Evolutionary conservation across 2,888 invertebrate genomes (phyloP), one percentile per base, ranked within the genome.

Genomic region (Ectobius pallidus): DNA sequence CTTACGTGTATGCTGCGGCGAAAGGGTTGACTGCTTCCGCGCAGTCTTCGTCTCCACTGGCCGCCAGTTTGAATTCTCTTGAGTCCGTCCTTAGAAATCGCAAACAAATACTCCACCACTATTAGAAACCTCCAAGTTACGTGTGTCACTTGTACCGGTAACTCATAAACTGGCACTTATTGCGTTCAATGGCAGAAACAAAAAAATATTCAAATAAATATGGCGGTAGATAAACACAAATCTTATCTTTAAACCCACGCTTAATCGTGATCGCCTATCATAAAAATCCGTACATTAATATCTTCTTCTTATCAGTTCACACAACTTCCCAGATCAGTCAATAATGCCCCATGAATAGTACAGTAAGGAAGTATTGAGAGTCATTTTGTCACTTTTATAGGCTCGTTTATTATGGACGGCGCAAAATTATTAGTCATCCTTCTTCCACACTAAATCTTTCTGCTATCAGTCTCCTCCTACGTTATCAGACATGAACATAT

Each of bases 1-100:
- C 83, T 83, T 77, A 83, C 83, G 83, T 82, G 80, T 83, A 83
- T 77, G 83, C 82, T 72, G 83, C 81, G 75, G 83, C 83, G 76
- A 82, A 80, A 27, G 83, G 81, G 77, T 80, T 81, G 76, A 81
- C 78, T 77, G 82, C 82, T 63, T 82, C 83, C 77, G 82, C 63
- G 52, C 73, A 73, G 25, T 69, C 72, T 20, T 72, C 72, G 44
- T 68, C 72, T 11, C 72, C 72, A 67, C 62, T 58, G n/a, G 58
- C 70, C 70, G 70, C 70, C 70, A 70, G 71, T 22, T 42, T 63
- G 44, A 20, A 30, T 18, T 9, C 42, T 49, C 18, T 52, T 52
- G 11, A 25, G 25, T 20, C 22, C 52, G 52, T 52, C 46, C 6
- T 3, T 14, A 22, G 14, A 25, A 52, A 52, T 22, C 20, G 20